These are phyloP conservation scores for Notothenia rossii DNA, from an alignment of 2,113 vertebrate genomes.

Conservation along the genomic window DNA sequence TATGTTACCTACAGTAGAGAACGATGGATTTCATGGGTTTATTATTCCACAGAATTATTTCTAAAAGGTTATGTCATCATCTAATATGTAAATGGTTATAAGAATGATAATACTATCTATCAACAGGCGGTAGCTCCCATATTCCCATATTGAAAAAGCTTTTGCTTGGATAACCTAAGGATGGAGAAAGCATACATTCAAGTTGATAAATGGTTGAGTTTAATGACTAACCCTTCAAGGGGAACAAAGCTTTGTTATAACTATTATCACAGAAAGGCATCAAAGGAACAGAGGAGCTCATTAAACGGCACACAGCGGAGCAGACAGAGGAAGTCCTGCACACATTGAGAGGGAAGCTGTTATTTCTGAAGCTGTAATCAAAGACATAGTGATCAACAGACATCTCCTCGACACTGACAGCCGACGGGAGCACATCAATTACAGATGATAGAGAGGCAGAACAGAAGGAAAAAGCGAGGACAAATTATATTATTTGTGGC, in stretches of 20 bases:
- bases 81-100: background rate
- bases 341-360: constrained; percentile 35
- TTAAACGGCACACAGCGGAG: constrained; percentile 37
- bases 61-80: background rate
- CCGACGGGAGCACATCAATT: constrained; percentile 33
- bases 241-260: constrained; percentile 13
- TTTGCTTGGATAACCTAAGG: background rate
- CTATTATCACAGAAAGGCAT: constrained; percentile 7
- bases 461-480: constrained; percentile 8
- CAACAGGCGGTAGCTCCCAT: background rate
- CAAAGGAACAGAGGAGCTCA: constrained; percentile 17
- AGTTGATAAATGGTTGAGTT: constrained; percentile 1
- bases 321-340: constrained; percentile 28
- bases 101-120: background rate
- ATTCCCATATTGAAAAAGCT: background rate
- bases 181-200: background rate
- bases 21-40: no score
- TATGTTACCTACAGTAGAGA: no score
- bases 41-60: background rate
- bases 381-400: constrained; percentile 50
- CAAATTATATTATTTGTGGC: background rate
- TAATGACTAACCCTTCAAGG: constrained; percentile 2
- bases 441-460: background rate
- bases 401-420: constrained; percentile 45
- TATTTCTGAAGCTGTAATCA: constrained; percentile 67